These are phyloP conservation scores for Chelonia mydas DNA, from an alignment of 2,797 vertebrate species.

Conservation along the genomic window DNA sequence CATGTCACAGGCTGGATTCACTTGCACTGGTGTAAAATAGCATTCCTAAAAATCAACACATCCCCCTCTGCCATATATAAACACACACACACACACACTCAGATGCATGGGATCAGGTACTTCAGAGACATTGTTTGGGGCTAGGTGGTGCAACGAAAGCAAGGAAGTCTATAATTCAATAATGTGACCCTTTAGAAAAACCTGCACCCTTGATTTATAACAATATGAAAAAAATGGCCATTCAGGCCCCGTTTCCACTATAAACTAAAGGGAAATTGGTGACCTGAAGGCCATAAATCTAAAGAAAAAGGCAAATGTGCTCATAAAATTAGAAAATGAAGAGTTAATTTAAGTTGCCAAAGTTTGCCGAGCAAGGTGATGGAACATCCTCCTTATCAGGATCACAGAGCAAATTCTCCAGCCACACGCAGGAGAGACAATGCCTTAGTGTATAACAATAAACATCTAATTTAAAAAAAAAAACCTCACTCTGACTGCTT, in stretches of 20 bases:
- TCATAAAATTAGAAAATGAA: not conserved
- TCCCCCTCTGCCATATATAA: not conserved
- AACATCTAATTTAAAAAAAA: not conserved
- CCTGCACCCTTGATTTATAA: not conserved
- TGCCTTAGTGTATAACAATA: not conserved
- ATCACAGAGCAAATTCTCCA: not conserved
- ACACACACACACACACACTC: not conserved
- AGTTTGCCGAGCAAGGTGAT: not conserved
- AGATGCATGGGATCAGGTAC: not conserved
- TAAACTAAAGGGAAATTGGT: not conserved
- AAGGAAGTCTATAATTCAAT: not conserved
- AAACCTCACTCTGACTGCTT: not conserved
- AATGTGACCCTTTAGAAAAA: not conserved
- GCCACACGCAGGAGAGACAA: not conserved
- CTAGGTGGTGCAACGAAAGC: not conserved
- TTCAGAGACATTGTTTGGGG: conserved; percentile 19
- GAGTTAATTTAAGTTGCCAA: not conserved
- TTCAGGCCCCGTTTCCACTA: not conserved
- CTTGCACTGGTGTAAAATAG: not conserved
- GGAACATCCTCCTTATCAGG: not conserved
- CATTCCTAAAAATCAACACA: not conserved
- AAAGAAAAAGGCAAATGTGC: not conserved
- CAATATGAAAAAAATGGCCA: not conserved
- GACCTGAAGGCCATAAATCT: not conserved
- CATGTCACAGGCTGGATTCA: not conserved